A percentile compares a stretch with the other conserved stretches of the same genome.
Conservation (phyloP, 2,797 vertebrate species). For the Onychomys torridus region DNA sequence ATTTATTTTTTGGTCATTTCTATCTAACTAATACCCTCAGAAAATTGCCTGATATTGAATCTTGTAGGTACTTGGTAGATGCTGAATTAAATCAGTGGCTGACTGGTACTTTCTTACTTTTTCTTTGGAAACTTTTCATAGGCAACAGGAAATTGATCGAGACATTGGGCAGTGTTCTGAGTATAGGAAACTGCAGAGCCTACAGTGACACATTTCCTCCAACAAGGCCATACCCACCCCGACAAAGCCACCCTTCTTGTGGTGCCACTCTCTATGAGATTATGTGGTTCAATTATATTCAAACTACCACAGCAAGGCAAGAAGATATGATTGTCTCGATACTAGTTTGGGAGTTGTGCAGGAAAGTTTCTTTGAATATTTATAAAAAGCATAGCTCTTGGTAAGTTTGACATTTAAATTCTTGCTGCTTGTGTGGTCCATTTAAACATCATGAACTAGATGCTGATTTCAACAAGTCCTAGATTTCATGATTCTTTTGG, state of each 20-base stretch:
- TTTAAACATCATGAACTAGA: neutral
- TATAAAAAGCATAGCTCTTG: neutral
- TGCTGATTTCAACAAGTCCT: neutral
- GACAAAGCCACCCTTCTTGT: no score
- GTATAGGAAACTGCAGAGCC: no score
- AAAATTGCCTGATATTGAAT: neutral
- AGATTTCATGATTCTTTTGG: neutral
- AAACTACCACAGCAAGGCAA: neutral
- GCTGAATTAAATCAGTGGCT: neutral
- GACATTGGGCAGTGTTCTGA: no score
- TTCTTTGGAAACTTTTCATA: no score
- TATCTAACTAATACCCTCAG: neutral
- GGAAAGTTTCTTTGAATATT: neutral
- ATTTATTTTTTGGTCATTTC: neutral
- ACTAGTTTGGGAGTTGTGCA: neutral
- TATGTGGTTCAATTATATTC: no score
- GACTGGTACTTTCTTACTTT: neutral
- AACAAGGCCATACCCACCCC: no score
- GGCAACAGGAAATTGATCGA: no score
- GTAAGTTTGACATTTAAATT: slow-evolving; percentile 9
- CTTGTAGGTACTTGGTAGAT: neutral
- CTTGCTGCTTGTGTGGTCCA: neutral
- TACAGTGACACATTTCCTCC: no score
- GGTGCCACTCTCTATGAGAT: no score
- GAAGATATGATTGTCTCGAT: neutral